These are phyloP conservation scores for Scaptomyza reducta DNA, from an alignment of 2,888 invertebrate species.

Conservation along the genomic window DNA sequence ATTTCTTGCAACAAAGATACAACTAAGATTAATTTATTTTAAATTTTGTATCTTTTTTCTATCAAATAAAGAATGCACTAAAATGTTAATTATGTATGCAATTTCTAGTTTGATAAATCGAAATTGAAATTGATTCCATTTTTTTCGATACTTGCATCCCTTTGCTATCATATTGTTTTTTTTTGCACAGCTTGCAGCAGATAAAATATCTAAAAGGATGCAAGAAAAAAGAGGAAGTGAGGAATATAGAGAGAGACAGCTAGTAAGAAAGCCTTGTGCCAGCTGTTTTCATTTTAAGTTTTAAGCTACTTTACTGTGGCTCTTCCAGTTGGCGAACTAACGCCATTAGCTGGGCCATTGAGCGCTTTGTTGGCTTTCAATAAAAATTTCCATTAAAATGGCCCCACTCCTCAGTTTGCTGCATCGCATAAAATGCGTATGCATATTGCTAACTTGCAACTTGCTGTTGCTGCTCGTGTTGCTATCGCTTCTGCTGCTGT, in stretches of 20 bases:
- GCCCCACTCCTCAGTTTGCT: conserved; percentile 45
- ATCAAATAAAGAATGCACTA: not conserved
- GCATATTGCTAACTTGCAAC: conserved; percentile 78
- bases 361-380: conserved; percentile 79
- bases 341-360: conserved; percentile 79
- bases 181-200: conserved; percentile 21
- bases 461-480: conserved; percentile 29
- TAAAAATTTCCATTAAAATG: conserved; percentile 78
- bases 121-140: conserved; percentile 10
- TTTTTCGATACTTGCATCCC: conserved; percentile 4
- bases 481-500: conserved; percentile 14
- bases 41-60: no score
- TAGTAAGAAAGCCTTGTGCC: conserved; percentile 14
- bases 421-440: conserved; percentile 74
- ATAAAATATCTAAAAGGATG: conserved; percentile 29
- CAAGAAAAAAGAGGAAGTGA: conserved; percentile 21
- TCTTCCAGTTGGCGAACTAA: conserved; percentile 65
- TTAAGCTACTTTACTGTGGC: conserved; percentile 69
- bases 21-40: no score
- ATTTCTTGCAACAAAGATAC: no score
- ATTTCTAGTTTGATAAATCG: not conserved
- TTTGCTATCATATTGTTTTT: conserved; percentile 10
- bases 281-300: conserved; percentile 64
- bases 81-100: not conserved
- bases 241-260: not conserved